Evolutionary conservation across 2,797 vertebrate genomes (phyloP).

Genomic region (Ceyx erithaca): DNA sequence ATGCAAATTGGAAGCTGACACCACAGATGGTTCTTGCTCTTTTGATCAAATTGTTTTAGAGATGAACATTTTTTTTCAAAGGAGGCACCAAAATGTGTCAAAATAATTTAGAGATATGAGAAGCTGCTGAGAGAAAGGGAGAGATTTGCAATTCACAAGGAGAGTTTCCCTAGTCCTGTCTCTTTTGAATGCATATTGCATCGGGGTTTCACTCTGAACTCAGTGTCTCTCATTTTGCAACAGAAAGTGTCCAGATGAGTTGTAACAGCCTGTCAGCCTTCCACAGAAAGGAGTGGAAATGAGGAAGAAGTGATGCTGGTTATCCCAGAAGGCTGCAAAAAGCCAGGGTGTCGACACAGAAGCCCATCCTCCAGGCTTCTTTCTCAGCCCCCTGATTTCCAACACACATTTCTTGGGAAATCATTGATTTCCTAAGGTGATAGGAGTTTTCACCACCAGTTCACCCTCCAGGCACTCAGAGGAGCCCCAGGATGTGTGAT

Average conservation of each 20-base stretch:
- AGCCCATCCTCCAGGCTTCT: not conserved
- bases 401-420: not conserved
- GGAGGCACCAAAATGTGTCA: not conserved
- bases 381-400: not conserved
- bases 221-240: not conserved
- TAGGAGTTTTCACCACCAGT: not conserved
- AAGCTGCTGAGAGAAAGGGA: not conserved
- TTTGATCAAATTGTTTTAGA: not conserved
- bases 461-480: not conserved
- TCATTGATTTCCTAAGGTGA: not conserved
- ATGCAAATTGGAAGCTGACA: rapidly evolving
- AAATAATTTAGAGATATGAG: not conserved
- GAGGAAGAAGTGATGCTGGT: not conserved
- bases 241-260: not conserved
- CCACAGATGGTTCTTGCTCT: not conserved
- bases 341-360: not conserved
- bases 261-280: not conserved
- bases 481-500: rapidly evolving
- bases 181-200: not conserved
- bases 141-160: not conserved
- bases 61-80: not conserved
- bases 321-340: not conserved
- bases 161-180: not conserved
- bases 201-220: not conserved
- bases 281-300: not conserved